Percentiles rank a stretch among this genome's conserved stretches.
phyloP scores from a whole-genome alignment of 2,113 vertebrate species.

The Fulmarus glacialis region DNA sequence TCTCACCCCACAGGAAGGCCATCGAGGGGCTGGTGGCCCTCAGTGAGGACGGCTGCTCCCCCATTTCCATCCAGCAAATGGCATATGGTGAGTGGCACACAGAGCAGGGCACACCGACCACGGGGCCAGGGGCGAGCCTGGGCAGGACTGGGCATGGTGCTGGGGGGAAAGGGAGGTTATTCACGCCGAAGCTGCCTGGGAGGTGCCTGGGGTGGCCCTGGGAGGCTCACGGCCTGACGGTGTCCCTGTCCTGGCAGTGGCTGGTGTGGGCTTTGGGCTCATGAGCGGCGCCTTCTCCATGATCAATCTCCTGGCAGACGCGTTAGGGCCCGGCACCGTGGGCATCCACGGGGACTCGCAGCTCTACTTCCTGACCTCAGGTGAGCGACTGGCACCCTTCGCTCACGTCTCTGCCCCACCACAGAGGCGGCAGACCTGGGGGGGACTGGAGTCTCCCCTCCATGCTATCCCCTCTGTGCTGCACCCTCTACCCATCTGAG shows the following conservation, averaged over 20 bases:
- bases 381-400: neutral
- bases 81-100: slow-evolving; percentile 73
- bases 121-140: fast-evolving
- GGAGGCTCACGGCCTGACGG: neutral
- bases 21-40: slow-evolving; percentile 78
- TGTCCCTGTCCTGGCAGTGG: slow-evolving; percentile 57
- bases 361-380: slow-evolving; percentile 82
- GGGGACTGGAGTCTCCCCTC: neutral
- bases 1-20: slow-evolving; percentile 70
- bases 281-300: slow-evolving; percentile 84
- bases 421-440: neutral
- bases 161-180: neutral
- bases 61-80: slow-evolving; percentile 81
- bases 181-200: fast-evolving
- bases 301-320: slow-evolving; percentile 80
- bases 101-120: fast-evolving
- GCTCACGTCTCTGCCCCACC: fast-evolving
- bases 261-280: slow-evolving; percentile 80
- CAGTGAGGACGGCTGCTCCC: slow-evolving; percentile 76
- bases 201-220: neutral
- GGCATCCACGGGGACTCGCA: slow-evolving; percentile 80
- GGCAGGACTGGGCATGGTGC: neutral
- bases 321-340: slow-evolving; percentile 76
- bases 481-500: neutral
- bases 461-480: fast-evolving